Base-by-base conservation (phyloP, 37 sponge, comb jelly and placozoan genomes). In the Beroe ovata region DNA sequence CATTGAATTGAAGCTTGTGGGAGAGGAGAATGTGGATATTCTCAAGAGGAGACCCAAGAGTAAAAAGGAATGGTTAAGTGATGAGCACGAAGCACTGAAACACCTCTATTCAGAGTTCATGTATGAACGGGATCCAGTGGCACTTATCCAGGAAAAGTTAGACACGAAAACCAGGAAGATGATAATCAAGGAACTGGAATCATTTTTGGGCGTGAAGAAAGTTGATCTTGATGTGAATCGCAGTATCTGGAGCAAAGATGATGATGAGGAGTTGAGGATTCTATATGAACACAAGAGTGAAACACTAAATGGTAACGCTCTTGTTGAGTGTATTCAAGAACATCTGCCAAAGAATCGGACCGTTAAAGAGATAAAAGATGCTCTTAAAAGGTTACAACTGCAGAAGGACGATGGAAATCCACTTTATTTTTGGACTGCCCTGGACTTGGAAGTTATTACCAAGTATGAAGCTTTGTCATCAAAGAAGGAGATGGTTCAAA, bases 261-360 rank as follows among this genome's bases (percentile, higher is more conserved):
- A 77, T 42, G 84, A 77, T 77, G 84, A 77, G 41, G 84, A 77
- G 84, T 25, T 77, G 11, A 77, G 2, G 84, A 77, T 77, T 23
- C 47, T 77, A 23, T 77, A 77, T 42, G 47, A 77, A 19, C 41
- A 77, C 23, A 77, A 77, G 41, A 42, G 54, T 23, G 84, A 77
- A 23, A 40, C 47, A 4, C 54, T 32, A 6, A 42, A 42, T 39
- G 47, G 84, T 16, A 54, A 77, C 26, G 23, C 23, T 19, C 54
- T 77, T 11, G 4, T 77, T 8, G 47, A 77, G 26, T 30, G 26
- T 23, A 40, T 77, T 26, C 84, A 77, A 25, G 84, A 77, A 6
- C 26, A 41, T 21, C 39, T 77, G 0, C 54, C 84, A 6, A 77
- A 77, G 23, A 3, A 11, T 40, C 26, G 84, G 84, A 77, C 84